Percentiles rank a stretch among this genome's conserved stretches.
Conservation (phyloP, 2,888 invertebrate genomes). For the Celastrina argiolus region DNA sequence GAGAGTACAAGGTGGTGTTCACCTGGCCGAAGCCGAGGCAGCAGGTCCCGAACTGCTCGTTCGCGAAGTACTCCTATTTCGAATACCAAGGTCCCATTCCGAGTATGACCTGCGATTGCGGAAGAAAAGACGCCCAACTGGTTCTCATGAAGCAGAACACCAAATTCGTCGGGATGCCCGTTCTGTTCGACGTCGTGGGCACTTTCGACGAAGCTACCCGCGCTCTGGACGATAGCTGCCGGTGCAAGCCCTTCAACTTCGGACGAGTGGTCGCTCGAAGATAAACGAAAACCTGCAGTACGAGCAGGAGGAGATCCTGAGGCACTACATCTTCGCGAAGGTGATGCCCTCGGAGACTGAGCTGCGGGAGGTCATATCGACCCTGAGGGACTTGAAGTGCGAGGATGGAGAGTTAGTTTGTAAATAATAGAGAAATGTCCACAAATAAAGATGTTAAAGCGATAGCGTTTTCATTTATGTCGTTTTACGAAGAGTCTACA, state of each 20-base stretch:
- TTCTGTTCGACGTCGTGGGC: neutral
- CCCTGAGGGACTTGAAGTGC: neutral
- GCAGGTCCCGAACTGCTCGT: neutral
- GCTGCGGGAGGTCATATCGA: neutral
- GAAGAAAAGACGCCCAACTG: neutral
- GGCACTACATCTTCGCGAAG: constrained; percentile 15
- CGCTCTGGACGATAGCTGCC: neutral
- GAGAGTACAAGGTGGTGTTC: neutral
- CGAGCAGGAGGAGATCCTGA: constrained; percentile 12
- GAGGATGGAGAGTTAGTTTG: constrained; percentile 1
- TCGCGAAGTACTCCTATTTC: neutral
- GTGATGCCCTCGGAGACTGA: neutral
- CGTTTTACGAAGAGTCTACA: too few species aligned
- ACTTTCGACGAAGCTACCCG: neutral
- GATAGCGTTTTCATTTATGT: too few species aligned
- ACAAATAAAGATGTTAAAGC: too few species aligned
- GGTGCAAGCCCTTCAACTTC: neutral
- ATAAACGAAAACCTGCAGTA: constrained; percentile 4
- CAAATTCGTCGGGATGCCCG: neutral
- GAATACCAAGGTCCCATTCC: neutral
- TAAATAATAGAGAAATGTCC: neutral
- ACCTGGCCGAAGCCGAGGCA: neutral
- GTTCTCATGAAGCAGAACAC: neutral
- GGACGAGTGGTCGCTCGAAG: neutral
- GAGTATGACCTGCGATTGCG: constrained; percentile 1